A percentile compares a stretch with the other conserved stretches of the same genome.
Evolutionary conservation across 2,888 invertebrate genomes (phyloP).

Genomic region (Andrena fulva): DNA sequence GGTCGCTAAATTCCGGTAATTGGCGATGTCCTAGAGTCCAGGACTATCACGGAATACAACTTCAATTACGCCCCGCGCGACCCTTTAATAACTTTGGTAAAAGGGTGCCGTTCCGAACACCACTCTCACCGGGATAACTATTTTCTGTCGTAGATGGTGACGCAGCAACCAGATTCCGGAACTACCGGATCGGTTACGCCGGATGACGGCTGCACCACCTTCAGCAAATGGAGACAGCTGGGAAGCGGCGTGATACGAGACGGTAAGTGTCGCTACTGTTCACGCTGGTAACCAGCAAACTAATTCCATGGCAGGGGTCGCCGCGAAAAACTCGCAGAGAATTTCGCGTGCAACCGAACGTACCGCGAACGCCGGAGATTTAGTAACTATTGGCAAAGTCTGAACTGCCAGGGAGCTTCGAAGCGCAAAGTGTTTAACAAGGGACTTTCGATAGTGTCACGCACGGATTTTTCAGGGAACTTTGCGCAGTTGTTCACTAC

Average conservation of each 20-base stretch:
- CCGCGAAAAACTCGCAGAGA: neutral
- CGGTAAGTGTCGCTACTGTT: conserved; percentile 86
- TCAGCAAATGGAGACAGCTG: conserved; percentile 92
- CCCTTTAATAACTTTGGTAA: conserved; percentile 8
- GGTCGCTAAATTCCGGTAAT: conserved; percentile 6
- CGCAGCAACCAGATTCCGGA: conserved; percentile 90
- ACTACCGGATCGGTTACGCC: conserved; percentile 87
- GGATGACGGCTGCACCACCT: conserved; percentile 89
- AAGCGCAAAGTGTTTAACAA: too few species aligned
- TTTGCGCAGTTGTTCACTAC: too few species aligned
- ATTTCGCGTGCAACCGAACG: neutral
- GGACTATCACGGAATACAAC: neutral
- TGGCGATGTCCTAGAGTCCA: neutral
- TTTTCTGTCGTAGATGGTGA: conserved; percentile 89
- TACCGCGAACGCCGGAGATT: too few species aligned
- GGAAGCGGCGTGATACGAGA: conserved; percentile 91
- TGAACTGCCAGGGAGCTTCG: too few species aligned
- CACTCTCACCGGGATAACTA: neutral
- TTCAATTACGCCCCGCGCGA: neutral
- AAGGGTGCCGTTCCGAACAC: neutral
- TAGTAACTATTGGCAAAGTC: too few species aligned
- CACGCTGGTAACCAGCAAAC: conserved; percentile 1
- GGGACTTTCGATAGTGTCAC: too few species aligned
- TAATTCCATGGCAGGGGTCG: conserved; percentile 9
- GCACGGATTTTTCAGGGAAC: too few species aligned